Base-by-base conservation (phyloP, 2,797 vertebrate species). In the Alca torda region DNA sequence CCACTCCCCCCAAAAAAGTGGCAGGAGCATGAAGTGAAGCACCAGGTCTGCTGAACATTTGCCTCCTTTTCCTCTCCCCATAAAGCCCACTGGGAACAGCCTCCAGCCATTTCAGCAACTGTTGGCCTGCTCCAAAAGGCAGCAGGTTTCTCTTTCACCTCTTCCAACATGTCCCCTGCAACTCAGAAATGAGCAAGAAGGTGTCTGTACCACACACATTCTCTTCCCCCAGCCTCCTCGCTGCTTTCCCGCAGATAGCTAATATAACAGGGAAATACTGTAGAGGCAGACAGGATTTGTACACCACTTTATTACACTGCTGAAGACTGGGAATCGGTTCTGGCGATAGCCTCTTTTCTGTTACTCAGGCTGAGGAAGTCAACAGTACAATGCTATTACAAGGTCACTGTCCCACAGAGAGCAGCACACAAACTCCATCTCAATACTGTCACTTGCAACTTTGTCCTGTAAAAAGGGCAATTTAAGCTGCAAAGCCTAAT, bases 221-320 rank as follows among this genome's bases (percentile, higher is more conserved):
- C 51, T 87, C 35, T 63, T 45, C n/a, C 39, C 53, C 25, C 21
- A 43, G 7, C 20, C 48, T 78, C 45, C 37, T 76, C n/a, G 68
- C 18, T 25, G 16, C 21, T 26, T 89, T 85, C 57, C 63, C 54
- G 20, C 28, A 81, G n/a, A 33, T 0, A 88, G 39, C 10, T 31
- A 43, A 35, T 10, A 28, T 1, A 4, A 59, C 6, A 39, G 50
- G 45, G 24, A 94, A 90, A 53, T 37, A 88, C 20, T 13, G 41
- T 9, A 68, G 65, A 85, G 41, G 46, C 75, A 85, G 60, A 51
- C 13, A 65, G 43, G 54, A 65, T 79, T 95, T 60, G 65, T 79
- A 50, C 54, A 81, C 31, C 30, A 31, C 35, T 96, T 95, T 95
- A 93, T 95, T 94, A 76, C 67, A 25, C 74, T 53, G 87, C 54